Evolutionary conservation across 2,797 vertebrate genomes (phyloP), one percentile per base, ranked within the genome.

Genomic region (Hylomyscus alleni): DNA sequence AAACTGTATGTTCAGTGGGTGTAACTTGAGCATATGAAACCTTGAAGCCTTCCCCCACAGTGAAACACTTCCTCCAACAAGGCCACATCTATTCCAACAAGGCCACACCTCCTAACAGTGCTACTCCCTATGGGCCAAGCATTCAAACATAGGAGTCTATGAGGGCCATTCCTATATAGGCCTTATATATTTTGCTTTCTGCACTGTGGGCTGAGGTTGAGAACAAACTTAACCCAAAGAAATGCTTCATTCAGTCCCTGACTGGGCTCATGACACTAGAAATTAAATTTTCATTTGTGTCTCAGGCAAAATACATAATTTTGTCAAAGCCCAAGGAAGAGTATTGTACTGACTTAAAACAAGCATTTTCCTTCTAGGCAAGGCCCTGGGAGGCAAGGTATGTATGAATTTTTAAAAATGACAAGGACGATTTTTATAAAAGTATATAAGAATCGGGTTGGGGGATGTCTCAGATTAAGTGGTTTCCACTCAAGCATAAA

Each of bases 341-440:
- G 93, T 90, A 77, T 97, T 91, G 81, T 52, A 92, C 5, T 95
- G 13, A 54, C 95, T 94, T 95, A 73, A 93, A 95, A 54, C 20
- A n/a, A 50, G 56, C 3, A 81, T n/a, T 73, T 62, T 29, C 52
- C 31, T 76, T 86, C 76, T 50, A 62, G 83, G 50, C 75, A 88
- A 90, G 17, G 17, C 40, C 58, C 26, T 75, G 8, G 31, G 37
- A 92, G n/a, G 17, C 54, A 93, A 88, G 81, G 52, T 60, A 2
- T 86, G 37, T 80, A 26, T 50, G 24, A 81, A 81, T 58, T 87
- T 76, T 85, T 62, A 84, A 91, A 91, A 89, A 75, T 67, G 31
- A 50, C n/a, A 90, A 80, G 65, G 19, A 12, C 44, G 7, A 11
- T 5, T 91, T 94, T 90, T 95, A 40, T 76, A 72, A 88, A 90